Conservation (phyloP, 1,140 invertebrate species). For the Pinna nobilis region DNA sequence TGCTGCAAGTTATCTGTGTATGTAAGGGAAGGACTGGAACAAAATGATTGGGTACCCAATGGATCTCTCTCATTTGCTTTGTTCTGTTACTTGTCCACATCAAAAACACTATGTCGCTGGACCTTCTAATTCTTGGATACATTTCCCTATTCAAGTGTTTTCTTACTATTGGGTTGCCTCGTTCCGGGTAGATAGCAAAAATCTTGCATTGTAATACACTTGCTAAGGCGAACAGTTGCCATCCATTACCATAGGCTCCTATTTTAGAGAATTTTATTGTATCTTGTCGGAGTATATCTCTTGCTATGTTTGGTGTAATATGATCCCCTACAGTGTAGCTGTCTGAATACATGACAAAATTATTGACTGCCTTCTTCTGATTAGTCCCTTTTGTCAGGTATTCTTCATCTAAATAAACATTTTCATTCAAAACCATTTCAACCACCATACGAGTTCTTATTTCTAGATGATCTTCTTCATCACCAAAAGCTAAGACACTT, state of each 20-base stretch:
- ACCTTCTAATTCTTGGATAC: background rate
- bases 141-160: background rate
- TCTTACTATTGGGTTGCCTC: background rate
- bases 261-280: background rate
- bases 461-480: constrained; percentile 18
- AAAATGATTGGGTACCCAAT: background rate
- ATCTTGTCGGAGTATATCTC: background rate
- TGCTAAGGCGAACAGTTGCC: background rate
- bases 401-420: background rate
- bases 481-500: constrained; percentile 5
- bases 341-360: background rate
- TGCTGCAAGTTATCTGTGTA: no score
- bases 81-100: background rate
- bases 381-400: background rate
- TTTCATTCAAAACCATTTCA: constrained; percentile 16
- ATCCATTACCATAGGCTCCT: background rate
- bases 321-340: background rate
- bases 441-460: background rate
- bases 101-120: background rate
- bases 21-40: background rate
- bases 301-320: background rate
- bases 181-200: background rate
- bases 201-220: background rate
- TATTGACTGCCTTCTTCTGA: background rate
- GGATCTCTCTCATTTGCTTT: background rate